A percentile compares a stretch with the other conserved stretches of the same genome.
Conservation (phyloP, 2,113 vertebrate genomes). For the Paralichthys olivaceus region DNA sequence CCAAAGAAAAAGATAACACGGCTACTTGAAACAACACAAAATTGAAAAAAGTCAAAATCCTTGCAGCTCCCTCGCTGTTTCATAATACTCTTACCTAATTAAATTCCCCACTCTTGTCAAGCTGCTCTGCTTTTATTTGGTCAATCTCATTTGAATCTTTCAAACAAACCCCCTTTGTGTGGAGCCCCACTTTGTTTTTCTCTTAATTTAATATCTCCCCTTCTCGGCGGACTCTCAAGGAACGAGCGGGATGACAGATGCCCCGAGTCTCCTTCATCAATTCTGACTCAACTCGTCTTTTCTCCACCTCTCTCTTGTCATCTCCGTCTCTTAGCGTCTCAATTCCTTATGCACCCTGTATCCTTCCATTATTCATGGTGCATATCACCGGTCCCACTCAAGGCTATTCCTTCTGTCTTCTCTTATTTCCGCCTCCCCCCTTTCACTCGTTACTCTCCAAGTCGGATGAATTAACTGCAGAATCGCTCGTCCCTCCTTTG, state of each 20-base stretch:
- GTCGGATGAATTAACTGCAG: constrained; percentile 45
- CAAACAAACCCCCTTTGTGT: constrained; percentile 22
- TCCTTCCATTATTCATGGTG: constrained; percentile 65
- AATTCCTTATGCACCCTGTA: constrained; percentile 44
- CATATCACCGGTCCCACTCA: constrained; percentile 42
- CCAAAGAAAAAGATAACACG: no score
- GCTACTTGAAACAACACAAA: not conserved
- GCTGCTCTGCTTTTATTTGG: constrained; percentile 16
- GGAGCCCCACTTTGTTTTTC: constrained; percentile 20
- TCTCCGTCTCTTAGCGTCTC: constrained; percentile 41
- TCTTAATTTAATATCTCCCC: constrained; percentile 16
- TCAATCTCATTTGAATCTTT: constrained; percentile 47
- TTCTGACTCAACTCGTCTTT: constrained; percentile 36
- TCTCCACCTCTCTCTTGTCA: constrained; percentile 35
- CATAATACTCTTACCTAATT: constrained; percentile 39
- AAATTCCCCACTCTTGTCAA: constrained; percentile 35
- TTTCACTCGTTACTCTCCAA: constrained; percentile 41
- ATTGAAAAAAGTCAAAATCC: constrained; percentile 1
- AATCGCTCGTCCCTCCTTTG: constrained; percentile 13
- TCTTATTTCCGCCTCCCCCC: constrained; percentile 33
- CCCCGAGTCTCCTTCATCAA: constrained; percentile 44
- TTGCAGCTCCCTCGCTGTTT: not conserved
- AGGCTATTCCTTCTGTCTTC: constrained; percentile 46
- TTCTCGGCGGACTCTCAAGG: not conserved
- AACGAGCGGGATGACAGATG: constrained; percentile 37